Conservation (phyloP, 2,888 invertebrate genomes). For the Epinotia bilunana region DNA sequence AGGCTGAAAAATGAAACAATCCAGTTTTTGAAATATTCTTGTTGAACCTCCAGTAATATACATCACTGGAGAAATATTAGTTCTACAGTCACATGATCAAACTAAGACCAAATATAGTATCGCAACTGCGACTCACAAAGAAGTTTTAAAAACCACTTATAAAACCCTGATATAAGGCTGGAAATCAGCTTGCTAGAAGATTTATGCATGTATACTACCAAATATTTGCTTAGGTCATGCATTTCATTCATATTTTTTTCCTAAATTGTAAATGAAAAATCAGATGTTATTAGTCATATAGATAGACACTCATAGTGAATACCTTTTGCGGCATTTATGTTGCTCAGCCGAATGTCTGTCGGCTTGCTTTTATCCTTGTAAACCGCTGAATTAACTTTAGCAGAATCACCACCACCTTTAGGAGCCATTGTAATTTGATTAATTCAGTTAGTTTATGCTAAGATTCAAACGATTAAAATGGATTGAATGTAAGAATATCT, state of each 20-base stretch:
- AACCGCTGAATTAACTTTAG: conserved; percentile 81
- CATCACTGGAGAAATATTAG: not conserved
- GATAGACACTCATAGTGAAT: conserved; percentile 49
- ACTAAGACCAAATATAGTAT: not conserved
- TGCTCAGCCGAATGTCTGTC: conserved; percentile 95
- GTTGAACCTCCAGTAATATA: conserved; percentile 21
- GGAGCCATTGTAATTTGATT: conserved; percentile 68
- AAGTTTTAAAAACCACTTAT: not conserved
- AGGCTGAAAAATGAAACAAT: conserved; percentile 87
- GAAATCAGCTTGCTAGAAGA: not conserved
- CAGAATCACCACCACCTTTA: conserved; percentile 79
- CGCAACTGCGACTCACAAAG: not conserved
- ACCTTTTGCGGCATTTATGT: conserved; percentile 99
- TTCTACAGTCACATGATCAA: conserved; percentile 22
- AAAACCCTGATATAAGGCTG: not conserved
- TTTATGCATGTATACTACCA: conserved; percentile 7
- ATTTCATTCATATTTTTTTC: conserved; percentile 17
- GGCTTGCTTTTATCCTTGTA: conserved; percentile 98
- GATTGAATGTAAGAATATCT: conserved; percentile 29
- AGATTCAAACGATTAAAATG: conserved; percentile 31
- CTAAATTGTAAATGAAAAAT: conserved; percentile 43
- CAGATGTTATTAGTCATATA: conserved; percentile 57
- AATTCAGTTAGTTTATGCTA: conserved; percentile 21
- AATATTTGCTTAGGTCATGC: conserved; percentile 21
- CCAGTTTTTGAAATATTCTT: conserved; percentile 30